phyloP scores from a whole-genome alignment of 2,888 invertebrate species.

The Hydraecia micacea region DNA sequence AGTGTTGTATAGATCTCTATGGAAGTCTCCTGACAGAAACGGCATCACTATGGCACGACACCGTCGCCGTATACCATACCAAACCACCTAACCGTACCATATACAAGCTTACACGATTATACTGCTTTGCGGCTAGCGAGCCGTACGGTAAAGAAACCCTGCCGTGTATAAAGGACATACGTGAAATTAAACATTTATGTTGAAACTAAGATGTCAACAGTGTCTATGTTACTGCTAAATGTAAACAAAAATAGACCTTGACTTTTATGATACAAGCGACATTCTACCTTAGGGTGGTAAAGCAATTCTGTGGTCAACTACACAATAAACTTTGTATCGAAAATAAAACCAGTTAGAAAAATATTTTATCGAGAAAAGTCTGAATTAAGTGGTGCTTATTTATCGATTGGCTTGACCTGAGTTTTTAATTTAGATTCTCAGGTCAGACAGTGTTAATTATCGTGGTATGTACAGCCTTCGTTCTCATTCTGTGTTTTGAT shows the following conservation, averaged over 20 bases:
- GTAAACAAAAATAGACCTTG: background rate
- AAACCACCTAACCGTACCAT: too few relatives aligned
- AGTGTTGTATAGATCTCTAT: too few relatives aligned
- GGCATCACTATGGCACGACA: too few relatives aligned
- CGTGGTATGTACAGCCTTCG: background rate
- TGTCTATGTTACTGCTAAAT: background rate
- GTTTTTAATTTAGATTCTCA: constrained; percentile 1
- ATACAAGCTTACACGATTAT: too few relatives aligned
- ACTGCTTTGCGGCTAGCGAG: too few relatives aligned
- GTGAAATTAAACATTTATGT: background rate
- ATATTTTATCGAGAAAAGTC: background rate
- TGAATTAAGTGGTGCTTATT: background rate
- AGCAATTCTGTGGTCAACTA: background rate
- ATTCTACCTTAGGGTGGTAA: background rate
- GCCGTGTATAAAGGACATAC: too few relatives aligned
- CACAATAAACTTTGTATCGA: background rate
- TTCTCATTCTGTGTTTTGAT: background rate
- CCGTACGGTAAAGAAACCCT: too few relatives aligned
- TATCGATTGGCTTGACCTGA: constrained; percentile 2
- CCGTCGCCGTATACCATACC: too few relatives aligned
- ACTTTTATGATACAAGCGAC: background rate
- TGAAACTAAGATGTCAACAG: too few relatives aligned
- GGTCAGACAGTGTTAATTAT: constrained; percentile 7
- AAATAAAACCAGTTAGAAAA: background rate
- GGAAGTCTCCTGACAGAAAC: too few relatives aligned